Conservation (phyloP, 2,797 vertebrate genomes). For the Setipinna tenuifilis region DNA sequence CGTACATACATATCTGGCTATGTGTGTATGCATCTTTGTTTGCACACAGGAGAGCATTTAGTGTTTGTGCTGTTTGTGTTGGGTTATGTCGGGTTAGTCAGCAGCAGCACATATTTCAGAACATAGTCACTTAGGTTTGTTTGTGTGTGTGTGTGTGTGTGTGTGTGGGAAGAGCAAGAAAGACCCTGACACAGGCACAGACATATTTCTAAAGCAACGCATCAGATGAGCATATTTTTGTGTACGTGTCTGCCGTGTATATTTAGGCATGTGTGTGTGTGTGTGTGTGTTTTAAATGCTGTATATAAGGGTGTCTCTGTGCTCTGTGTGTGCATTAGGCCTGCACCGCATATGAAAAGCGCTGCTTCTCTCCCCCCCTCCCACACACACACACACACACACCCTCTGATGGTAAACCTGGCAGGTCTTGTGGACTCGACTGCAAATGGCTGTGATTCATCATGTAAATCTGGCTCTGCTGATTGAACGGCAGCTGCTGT, state of each 20-base stretch:
- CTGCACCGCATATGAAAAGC: not conserved
- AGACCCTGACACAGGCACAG: no score
- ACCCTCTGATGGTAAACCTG: not conserved
- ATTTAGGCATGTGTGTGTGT: no score
- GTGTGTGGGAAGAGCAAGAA: not conserved
- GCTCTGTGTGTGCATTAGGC: not conserved
- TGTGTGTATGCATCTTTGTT: not conserved
- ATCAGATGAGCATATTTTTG: not conserved
- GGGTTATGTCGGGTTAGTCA: not conserved
- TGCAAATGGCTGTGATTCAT: conserved; percentile 64
- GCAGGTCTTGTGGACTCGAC: conserved; percentile 30
- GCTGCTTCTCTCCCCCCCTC: not conserved
- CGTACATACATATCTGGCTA: no score
- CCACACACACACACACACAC: no score
- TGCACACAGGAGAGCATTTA: not conserved
- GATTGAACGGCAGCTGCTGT: conserved; percentile 60
- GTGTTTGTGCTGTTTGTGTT: not conserved
- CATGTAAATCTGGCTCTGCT: conserved; percentile 62
- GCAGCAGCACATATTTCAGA: not conserved
- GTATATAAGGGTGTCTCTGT: not conserved
- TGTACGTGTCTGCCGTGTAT: not conserved
- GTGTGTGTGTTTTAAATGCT: not conserved
- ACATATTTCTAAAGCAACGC: no score
- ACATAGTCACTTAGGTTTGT: not conserved
- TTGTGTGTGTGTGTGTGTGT: not conserved